A percentile compares a stretch with the other conserved stretches of the same genome.
Evolutionary conservation across 23 tunicate species (phyloP).

Genomic region (Botrylloides violaceus): DNA sequence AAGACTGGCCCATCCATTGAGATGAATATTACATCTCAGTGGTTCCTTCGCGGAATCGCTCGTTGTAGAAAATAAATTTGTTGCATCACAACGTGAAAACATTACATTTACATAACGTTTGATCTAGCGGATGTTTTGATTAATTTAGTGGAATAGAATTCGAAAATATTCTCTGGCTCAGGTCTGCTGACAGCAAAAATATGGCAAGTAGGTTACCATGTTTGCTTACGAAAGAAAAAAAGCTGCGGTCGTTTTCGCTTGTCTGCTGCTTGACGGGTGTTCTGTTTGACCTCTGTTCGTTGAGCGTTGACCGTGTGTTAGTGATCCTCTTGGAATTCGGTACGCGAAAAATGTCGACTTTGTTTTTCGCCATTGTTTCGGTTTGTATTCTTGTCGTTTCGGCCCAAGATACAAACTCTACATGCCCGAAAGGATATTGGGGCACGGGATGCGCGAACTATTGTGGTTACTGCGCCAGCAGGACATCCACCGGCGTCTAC

Average conservation of each 20-base stretch:
- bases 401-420: background rate
- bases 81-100: too few relatives aligned
- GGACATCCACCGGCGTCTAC: background rate
- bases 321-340: background rate
- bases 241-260: background rate
- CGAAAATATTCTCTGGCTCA: too few relatives aligned
- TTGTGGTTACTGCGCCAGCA: slow-evolving; percentile 18
- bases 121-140: too few relatives aligned
- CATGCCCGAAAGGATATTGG: slow-evolving; percentile 24
- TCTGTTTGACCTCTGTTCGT: background rate
- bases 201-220: background rate
- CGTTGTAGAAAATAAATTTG: too few relatives aligned
- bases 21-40: too few relatives aligned
- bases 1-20: too few relatives aligned
- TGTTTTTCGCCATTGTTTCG: background rate
- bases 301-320: background rate
- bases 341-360: background rate
- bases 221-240: background rate
- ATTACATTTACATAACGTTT: too few relatives aligned
- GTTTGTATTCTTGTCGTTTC: background rate
- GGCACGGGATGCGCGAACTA: slow-evolving; percentile 2
- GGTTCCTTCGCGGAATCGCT: too few relatives aligned
- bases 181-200: background rate
- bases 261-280: background rate
- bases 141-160: too few relatives aligned